These are phyloP conservation scores for Gymnoscopelus braueri DNA, from an alignment of 2,797 vertebrate species.

Conservation along the genomic window DNA sequence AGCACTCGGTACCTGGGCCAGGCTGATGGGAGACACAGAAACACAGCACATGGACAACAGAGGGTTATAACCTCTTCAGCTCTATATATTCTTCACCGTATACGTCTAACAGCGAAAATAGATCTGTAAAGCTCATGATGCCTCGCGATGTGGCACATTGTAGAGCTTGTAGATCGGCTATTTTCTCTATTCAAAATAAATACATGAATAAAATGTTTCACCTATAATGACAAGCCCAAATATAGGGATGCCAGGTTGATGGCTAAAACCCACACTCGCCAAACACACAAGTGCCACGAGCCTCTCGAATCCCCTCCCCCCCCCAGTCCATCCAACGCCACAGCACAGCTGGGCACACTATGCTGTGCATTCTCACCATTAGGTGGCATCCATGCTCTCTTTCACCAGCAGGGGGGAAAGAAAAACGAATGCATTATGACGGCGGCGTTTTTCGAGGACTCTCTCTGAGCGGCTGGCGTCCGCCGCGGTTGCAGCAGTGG, in stretches of 20 bases:
- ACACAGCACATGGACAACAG: slow-evolving; percentile 2
- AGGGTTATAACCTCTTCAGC: not conserved
- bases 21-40: slow-evolving; percentile 71
- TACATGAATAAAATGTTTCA: too few relatives aligned
- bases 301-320: slow-evolving; percentile 42
- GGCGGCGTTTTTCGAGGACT: slow-evolving; percentile 72
- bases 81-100: not conserved
- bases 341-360: slow-evolving; percentile 63
- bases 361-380: slow-evolving; percentile 65
- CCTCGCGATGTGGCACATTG: too few relatives aligned
- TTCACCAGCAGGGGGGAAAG: slow-evolving; percentile 22
- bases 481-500: slow-evolving; percentile 50
- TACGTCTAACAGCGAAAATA: not conserved
- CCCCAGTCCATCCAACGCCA: slow-evolving; percentile 38
- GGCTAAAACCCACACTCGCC: too few relatives aligned
- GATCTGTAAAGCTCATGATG: too few relatives aligned
- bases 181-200: too few relatives aligned
- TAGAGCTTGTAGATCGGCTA: too few relatives aligned
- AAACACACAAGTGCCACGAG: slow-evolving; percentile 9
- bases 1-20: slow-evolving; percentile 94
- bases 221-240: too few relatives aligned
- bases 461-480: slow-evolving; percentile 60
- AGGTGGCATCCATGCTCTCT: slow-evolving; percentile 74
- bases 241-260: too few relatives aligned
- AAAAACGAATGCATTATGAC: slow-evolving; percentile 73